Evolutionary conservation across 1,140 invertebrate species (phyloP).

Genomic region (Orius laevigatus): DNA sequence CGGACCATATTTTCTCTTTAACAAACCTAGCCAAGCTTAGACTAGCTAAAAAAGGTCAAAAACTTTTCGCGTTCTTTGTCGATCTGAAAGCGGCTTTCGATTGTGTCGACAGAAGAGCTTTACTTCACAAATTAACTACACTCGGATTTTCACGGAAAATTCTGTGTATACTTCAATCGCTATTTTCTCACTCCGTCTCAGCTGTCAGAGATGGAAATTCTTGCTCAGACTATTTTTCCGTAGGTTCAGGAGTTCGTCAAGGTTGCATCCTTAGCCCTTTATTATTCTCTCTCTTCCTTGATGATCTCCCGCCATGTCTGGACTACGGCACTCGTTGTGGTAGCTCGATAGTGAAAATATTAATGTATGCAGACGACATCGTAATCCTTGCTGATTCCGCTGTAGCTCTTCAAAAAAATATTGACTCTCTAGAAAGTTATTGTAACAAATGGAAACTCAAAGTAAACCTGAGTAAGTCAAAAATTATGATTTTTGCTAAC

Average conservation of each 20-base stretch:
- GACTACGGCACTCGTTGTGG: not conserved
- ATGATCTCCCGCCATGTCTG: conserved; percentile 4
- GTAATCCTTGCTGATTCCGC: no score
- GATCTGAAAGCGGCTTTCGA: conserved; percentile 8
- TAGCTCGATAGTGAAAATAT: not conserved
- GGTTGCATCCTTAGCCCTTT: not conserved
- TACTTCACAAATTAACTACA: not conserved
- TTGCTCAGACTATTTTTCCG: not conserved
- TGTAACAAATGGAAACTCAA: no score
- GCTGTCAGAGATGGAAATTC: not conserved
- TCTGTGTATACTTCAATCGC: not conserved
- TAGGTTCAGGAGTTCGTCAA: not conserved
- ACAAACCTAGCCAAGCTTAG: not conserved
- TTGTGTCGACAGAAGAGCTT: not conserved
- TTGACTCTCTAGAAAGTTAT: no score
- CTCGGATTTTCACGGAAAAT: not conserved
- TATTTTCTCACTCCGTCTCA: not conserved
- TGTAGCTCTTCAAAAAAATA: no score
- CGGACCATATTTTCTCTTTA: not conserved
- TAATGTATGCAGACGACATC: conserved; percentile 8
- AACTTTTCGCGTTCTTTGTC: conserved; percentile 10
- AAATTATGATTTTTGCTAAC: no score
- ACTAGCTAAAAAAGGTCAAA: not conserved
- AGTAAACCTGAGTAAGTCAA: no score
- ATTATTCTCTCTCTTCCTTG: conserved; percentile 9